Conservation (phyloP, 2,113 vertebrate species). For the Phoenicopterus ruber region DNA sequence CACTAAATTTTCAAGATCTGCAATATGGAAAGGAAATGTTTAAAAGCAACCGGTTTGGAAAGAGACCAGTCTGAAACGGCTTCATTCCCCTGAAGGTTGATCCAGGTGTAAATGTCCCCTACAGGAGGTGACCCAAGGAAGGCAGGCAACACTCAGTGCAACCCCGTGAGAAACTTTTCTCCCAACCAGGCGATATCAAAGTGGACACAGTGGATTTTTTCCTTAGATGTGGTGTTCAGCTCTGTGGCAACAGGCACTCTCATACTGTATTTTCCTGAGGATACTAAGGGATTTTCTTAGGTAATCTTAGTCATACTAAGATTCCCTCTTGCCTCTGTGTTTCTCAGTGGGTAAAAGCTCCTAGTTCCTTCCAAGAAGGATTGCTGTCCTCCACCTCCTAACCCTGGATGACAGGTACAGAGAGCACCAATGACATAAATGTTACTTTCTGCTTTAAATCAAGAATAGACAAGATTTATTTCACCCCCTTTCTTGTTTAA, state of each 20-base stretch:
- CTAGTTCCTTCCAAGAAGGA: not conserved
- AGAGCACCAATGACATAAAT: not conserved
- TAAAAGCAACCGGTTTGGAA: not conserved
- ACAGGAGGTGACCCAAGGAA: not conserved
- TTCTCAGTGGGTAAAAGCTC: fast-evolving
- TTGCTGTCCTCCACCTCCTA: not conserved
- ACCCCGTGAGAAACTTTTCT: not conserved
- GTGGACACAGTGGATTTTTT: not conserved
- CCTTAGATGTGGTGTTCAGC: not conserved
- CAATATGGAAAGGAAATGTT: not conserved
- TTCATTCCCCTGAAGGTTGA: not conserved
- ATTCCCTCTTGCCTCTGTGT: not conserved
- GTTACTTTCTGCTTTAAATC: not conserved
- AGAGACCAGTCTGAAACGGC: not conserved
- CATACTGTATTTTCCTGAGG: not conserved
- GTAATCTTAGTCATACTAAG: not conserved
- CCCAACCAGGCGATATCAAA: not conserved
- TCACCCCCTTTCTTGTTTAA: not conserved
- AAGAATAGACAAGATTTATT: not conserved
- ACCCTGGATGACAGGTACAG: fast-evolving
- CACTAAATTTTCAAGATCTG: not conserved
- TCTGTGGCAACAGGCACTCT: not conserved
- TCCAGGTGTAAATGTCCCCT: not conserved
- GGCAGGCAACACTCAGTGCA: not conserved
- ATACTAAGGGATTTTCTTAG: not conserved